Base-by-base conservation (phyloP, 2,888 invertebrate genomes). In the Idaea dimidiata region DNA sequence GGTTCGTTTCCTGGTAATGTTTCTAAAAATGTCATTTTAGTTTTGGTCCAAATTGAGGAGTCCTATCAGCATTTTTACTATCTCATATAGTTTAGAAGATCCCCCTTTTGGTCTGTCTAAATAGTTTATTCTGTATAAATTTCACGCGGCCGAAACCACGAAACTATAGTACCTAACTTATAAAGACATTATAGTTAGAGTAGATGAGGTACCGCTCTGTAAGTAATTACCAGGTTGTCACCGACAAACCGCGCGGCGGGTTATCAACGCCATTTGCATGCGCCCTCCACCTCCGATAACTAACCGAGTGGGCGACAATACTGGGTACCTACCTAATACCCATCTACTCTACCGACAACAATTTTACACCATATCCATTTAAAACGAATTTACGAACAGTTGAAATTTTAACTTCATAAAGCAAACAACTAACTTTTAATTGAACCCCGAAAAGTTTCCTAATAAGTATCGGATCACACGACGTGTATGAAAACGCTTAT, bases 211-310 rank as follows among this genome's bases (percentile, higher is more conserved):
- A 62, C 59, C 62, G 61, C 67, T 59, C 24, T 24, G 24, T 24
- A 24, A 24, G 63, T 59, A 67, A 63, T 66, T 65, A 61, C 71
- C 68, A 61, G 67, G 61, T 64, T 60, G 66, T 70, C 70, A 71
- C 60, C 73, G 68, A 67, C 68, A 69, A 64, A 66, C 61, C 72
- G 66, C 66, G 66, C 65, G 64, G 62, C 68, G 62, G 65, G 72
- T 76, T 80, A 80, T 81, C 81, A 81, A 73, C 79, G 84, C 82
- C 88, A 90, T 91, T 90, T 88, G 80, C 79, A 90, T 90, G 84
- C 89, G 81, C 81, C 81, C 76, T 43, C 43, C 78, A 70, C 78
- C 74, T 70, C 71, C 80, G 90, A 90, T 91, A 91, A 87, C 79
- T 75, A 73, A 68, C 66, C 68, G 83, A 81, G 88, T 87, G 83